Evolutionary conservation across 2,113 vertebrate species (phyloP).

Genomic region (Vulpes vulpes): DNA sequence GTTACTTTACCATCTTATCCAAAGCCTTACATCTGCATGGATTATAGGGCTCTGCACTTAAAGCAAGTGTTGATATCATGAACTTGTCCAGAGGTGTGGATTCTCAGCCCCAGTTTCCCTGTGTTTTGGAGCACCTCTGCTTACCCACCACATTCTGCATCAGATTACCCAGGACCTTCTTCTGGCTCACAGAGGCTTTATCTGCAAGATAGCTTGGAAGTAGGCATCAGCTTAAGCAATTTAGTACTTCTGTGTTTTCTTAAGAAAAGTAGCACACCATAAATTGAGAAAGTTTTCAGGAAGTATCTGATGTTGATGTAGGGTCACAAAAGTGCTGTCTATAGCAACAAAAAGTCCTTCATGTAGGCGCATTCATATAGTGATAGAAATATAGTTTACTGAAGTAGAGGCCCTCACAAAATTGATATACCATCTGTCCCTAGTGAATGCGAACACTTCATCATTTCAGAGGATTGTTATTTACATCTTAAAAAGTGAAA

Average conservation of each 20-base stretch:
- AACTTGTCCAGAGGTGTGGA: neutral
- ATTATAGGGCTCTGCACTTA: neutral
- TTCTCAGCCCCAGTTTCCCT: neutral
- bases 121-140: neutral
- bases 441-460: constrained; percentile 43
- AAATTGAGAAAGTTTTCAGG: constrained; percentile 60
- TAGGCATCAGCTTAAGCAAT: neutral
- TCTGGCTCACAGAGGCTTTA: neutral
- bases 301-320: constrained; percentile 50
- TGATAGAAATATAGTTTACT: constrained; percentile 1
- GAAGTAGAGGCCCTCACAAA: constrained; percentile 42
- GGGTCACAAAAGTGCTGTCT: constrained; percentile 50
- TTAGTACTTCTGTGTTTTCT: constrained; percentile 34
- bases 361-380: fast-evolving
- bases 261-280: constrained; percentile 38
- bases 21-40: neutral
- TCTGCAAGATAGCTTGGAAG: neutral
- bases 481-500: constrained; percentile 75
- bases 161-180: neutral
- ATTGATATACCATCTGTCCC: constrained; percentile 57
- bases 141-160: neutral
- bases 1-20: neutral
- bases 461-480: constrained; percentile 76
- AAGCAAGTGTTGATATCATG: neutral
- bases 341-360: constrained; percentile 56